Conservation (phyloP, 2,797 vertebrate genomes). For the Sciurus vulgaris region DNA sequence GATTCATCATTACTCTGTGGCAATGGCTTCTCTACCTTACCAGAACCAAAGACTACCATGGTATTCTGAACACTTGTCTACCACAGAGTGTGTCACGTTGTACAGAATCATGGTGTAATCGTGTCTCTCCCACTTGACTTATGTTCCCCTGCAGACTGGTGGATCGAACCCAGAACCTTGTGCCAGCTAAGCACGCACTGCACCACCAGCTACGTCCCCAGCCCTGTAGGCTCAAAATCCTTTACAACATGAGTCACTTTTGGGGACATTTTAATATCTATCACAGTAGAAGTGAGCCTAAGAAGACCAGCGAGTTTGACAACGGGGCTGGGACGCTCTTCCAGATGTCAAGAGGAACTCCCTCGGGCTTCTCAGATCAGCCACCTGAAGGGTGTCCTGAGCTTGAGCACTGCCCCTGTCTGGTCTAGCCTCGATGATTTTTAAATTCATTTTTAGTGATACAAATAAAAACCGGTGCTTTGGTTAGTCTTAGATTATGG, state of each 20-base stretch:
- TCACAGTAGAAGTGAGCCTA: neutral
- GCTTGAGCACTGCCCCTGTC: neutral
- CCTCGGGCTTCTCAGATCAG: neutral
- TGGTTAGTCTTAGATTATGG: too few relatives aligned
- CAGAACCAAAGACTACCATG: neutral
- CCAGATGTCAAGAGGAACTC: neutral
- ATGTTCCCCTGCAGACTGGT: too few relatives aligned
- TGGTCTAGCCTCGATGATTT: neutral
- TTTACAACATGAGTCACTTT: neutral
- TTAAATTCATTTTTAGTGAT: neutral
- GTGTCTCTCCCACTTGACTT: neutral
- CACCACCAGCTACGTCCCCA: too few relatives aligned
- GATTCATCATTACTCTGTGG: neutral
- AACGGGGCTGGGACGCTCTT: neutral
- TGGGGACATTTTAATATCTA: neutral
- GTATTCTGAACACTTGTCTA: neutral
- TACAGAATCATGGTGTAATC: neutral
- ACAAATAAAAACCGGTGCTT: neutral
- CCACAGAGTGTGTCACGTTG: neutral
- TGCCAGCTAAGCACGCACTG: too few relatives aligned
- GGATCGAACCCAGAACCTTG: too few relatives aligned
- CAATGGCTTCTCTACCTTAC: neutral
- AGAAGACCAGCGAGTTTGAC: neutral
- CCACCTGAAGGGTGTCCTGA: neutral
- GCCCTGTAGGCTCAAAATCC: neutral